These are phyloP conservation scores for Turnix velox DNA, from an alignment of 2,113 vertebrate species.

Conservation along the genomic window DNA sequence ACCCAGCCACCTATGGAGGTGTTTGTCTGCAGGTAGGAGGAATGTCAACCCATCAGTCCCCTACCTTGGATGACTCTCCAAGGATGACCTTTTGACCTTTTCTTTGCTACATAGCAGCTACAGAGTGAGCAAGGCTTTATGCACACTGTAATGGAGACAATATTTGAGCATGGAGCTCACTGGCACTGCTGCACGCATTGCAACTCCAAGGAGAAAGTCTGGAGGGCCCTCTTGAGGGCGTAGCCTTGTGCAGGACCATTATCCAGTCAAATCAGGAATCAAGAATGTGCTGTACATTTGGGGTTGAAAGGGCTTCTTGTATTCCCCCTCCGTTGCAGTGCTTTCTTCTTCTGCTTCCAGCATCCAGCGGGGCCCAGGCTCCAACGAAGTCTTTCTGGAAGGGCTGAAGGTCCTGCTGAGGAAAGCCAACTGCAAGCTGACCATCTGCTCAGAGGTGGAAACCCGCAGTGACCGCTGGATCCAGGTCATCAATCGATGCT, in stretches of 20 bases:
- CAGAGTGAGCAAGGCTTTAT: not conserved
- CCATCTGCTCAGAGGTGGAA: constrained; percentile 64
- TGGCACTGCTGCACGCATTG: not conserved
- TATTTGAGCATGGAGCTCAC: not conserved
- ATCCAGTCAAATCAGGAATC: not conserved
- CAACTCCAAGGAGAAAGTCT: not conserved
- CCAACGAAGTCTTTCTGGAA: constrained; percentile 79
- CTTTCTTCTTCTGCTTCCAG: constrained; percentile 26
- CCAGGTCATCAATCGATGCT: constrained; percentile 73
- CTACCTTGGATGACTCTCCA: not conserved
- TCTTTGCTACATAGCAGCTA: not conserved
- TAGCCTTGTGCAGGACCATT: not conserved
- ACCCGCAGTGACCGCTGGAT: constrained; percentile 92
- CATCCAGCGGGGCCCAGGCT: not conserved
- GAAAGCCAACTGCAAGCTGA: constrained; percentile 74
- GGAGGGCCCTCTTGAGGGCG: not conserved
- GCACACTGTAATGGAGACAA: not conserved
- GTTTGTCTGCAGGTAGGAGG: constrained; percentile 82
- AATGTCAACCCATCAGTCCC: rapidly evolving
- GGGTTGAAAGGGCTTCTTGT: rapidly evolving
- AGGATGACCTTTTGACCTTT: not conserved
- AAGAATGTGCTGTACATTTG: rapidly evolving
- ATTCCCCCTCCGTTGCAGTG: rapidly evolving
- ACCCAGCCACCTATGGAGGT: constrained; percentile 84
- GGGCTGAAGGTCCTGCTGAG: constrained; percentile 68